Evolutionary conservation across 2,797 vertebrate species (phyloP).

Genomic region (Tamandua tetradactyla): DNA sequence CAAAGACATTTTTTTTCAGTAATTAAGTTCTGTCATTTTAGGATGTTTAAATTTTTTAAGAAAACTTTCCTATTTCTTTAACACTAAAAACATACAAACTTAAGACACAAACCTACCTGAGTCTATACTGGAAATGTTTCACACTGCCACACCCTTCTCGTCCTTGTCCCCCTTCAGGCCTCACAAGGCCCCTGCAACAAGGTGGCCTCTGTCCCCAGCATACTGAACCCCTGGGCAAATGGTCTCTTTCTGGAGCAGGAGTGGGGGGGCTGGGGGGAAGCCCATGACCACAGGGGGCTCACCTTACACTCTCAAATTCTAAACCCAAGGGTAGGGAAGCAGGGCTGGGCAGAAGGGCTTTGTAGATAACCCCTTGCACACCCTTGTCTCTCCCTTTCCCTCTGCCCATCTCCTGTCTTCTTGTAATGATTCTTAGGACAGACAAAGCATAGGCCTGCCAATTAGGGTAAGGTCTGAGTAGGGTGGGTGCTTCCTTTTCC

Average conservation of each 20-base stretch:
- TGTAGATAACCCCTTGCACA: too few species aligned
- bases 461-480: neutral
- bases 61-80: neutral
- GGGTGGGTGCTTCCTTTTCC: neutral
- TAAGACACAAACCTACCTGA: neutral
- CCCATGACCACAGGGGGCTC: neutral
- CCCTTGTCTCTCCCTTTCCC: neutral
- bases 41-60: neutral
- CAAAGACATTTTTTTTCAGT: neutral
- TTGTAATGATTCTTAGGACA: neutral
- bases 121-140: neutral
- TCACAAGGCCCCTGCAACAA: neutral
- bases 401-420: neutral
- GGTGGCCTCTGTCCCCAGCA: neutral
- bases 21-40: neutral
- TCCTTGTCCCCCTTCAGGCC: accelerated
- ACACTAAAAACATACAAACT: neutral
- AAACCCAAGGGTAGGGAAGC: neutral
- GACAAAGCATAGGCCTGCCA: neutral
- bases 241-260: neutral
- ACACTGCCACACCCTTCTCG: neutral
- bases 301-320: neutral
- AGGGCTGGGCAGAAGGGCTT: neutral
- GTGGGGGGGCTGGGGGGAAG: neutral
- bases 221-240: neutral